These are phyloP conservation scores for Mungos mungo DNA, from an alignment of 2,113 vertebrate species.

Conservation along the genomic window DNA sequence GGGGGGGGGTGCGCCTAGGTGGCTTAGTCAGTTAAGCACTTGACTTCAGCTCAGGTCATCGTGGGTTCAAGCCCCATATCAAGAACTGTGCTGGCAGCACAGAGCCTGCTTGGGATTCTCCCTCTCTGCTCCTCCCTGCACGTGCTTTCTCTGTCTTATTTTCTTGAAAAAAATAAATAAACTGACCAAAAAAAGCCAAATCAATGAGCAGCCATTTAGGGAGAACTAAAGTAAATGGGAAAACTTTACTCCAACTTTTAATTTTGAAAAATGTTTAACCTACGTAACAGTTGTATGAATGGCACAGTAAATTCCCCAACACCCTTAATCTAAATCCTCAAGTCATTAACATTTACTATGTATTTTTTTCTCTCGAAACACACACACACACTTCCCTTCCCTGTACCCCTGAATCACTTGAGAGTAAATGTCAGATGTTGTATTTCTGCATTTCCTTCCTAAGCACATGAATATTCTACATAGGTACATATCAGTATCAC, in stretches of 20 bases:
- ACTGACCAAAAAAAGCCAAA: neutral
- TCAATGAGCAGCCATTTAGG: neutral
- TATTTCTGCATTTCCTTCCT: constrained; percentile 10
- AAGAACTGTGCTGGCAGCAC: neutral
- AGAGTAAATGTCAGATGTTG: neutral
- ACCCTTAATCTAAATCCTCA: neutral
- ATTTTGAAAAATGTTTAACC: neutral
- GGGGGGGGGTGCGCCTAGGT: neutral
- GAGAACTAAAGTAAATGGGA: neutral
- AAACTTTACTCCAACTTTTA: neutral
- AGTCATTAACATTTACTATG: neutral
- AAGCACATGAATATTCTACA: neutral
- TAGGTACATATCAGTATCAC: neutral
- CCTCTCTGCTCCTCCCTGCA: neutral
- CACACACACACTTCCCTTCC: neutral
- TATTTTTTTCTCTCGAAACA: neutral
- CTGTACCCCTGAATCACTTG: neutral
- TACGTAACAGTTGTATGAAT: neutral
- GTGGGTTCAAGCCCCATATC: neutral
- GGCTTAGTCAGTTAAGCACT: neutral
- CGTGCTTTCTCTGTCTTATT: too few species aligned
- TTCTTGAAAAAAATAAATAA: neutral
- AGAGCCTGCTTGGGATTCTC: neutral
- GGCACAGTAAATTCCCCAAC: neutral
- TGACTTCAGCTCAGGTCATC: neutral